Conservation (phyloP, 2,113 vertebrate genomes). For the Passer montanus region DNA sequence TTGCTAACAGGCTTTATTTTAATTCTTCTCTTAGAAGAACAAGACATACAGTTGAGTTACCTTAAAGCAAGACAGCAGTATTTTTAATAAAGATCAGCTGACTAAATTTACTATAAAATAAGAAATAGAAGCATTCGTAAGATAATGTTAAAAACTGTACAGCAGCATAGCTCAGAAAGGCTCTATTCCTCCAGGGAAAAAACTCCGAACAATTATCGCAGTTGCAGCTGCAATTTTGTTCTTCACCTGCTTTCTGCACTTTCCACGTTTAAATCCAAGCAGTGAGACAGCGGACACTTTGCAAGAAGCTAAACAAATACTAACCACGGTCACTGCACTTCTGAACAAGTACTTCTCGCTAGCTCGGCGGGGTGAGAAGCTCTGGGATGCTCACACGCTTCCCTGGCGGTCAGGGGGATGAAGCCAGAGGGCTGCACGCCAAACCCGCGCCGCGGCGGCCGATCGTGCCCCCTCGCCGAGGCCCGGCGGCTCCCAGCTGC, state of each 20-base stretch:
- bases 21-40: background rate
- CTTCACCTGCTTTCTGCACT: background rate
- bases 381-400: accelerated
- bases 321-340: background rate
- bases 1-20: background rate
- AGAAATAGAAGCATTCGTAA: background rate
- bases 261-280: background rate
- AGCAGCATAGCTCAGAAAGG: background rate
- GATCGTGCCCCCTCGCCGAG: accelerated
- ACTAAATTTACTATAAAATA: background rate
- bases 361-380: background rate
- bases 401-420: accelerated
- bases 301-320: background rate
- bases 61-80: background rate
- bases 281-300: accelerated
- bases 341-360: background rate
- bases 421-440: background rate
- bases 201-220: too few relatives aligned
- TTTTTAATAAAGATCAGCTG: background rate
- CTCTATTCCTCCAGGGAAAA: background rate
- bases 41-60: background rate
- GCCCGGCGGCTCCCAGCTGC: background rate
- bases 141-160: background rate
- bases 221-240: background rate
- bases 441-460: background rate